Conservation (phyloP, 1,140 invertebrate species). For the Procambarus clarkii region DNA sequence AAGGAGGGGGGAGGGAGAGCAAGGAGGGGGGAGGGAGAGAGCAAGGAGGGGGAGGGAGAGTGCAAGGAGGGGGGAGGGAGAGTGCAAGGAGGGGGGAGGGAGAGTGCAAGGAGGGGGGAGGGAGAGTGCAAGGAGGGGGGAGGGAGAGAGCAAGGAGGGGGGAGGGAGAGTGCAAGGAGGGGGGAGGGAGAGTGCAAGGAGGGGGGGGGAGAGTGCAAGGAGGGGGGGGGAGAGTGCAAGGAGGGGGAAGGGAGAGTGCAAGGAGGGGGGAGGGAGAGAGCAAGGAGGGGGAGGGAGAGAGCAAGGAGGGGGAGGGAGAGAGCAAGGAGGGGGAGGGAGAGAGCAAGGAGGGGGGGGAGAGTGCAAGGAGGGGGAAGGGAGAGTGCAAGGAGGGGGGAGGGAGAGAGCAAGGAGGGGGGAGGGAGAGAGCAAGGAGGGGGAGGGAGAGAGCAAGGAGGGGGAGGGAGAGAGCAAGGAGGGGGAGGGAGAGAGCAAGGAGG, state of each 20-base stretch:
- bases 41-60: neutral
- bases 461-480: too few relatives aligned
- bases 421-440: neutral
- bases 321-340: too few relatives aligned
- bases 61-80: neutral
- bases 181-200: neutral
- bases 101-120: neutral
- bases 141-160: too few relatives aligned
- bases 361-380: rapidly evolving
- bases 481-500: too few relatives aligned
- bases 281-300: neutral
- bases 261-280: neutral
- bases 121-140: too few relatives aligned
- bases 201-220: neutral
- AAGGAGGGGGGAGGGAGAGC: too few relatives aligned
- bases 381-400: neutral
- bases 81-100: neutral
- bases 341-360: too few relatives aligned
- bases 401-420: neutral
- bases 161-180: neutral
- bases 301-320: neutral
- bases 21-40: neutral
- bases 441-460: too few relatives aligned
- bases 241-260: neutral
- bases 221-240: neutral